phyloP scores from a whole-genome alignment of 2,113 vertebrate genomes.

The Corynorhinus townsendii region DNA sequence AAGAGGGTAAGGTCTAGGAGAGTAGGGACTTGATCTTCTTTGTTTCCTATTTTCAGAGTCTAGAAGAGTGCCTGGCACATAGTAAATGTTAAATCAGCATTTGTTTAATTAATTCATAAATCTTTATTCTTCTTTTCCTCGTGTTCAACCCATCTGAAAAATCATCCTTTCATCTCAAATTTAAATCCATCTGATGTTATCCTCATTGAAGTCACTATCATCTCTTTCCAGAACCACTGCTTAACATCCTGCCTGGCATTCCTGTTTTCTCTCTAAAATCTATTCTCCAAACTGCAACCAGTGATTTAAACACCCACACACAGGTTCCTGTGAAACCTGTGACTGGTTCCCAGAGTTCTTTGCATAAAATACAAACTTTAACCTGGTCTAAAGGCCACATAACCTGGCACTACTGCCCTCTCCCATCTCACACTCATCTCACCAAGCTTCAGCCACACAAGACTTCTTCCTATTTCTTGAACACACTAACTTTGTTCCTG shows the following conservation, averaged over 20 bases:
- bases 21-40: neutral
- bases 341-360: neutral
- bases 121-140: neutral
- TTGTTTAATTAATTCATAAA: neutral
- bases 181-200: neutral
- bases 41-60: neutral
- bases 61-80: neutral
- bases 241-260: neutral
- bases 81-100: neutral
- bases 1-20: neutral
- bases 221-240: neutral
- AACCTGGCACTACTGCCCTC: neutral
- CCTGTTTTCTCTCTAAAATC: neutral
- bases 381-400: neutral
- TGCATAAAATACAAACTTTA: neutral
- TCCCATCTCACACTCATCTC: neutral
- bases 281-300: neutral
- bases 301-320: neutral
- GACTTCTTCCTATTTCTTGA: neutral
- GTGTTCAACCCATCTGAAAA: neutral
- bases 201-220: neutral
- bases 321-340: neutral
- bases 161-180: neutral
- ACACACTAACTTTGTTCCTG: neutral
- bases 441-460: neutral